A percentile compares a stretch with the other conserved stretches of the same genome.
phyloP scores from a whole-genome alignment of 2,113 vertebrate genomes.

The Hypanus sabinus region DNA sequence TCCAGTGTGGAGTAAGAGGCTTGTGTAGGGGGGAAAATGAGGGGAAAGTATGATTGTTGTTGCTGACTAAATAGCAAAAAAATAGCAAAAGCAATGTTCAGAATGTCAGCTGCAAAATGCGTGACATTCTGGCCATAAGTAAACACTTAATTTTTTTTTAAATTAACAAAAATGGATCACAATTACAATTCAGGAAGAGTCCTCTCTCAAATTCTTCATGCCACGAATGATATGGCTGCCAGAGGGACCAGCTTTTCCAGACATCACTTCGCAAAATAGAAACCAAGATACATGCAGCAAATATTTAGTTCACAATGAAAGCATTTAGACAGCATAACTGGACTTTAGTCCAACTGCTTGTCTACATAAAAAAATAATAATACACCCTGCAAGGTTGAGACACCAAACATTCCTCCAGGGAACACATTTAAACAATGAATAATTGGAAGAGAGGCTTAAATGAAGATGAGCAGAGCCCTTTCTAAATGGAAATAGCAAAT shows the following conservation, averaged over 20 bases:
- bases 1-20: not conserved
- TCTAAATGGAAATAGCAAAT: not conserved
- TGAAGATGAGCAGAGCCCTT: not conserved
- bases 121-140: not conserved
- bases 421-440: not conserved
- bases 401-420: no score
- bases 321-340: not conserved
- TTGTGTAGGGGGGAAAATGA: not conserved
- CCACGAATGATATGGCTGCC: not conserved
- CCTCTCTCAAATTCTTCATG: not conserved
- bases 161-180: not conserved
- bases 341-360: not conserved
- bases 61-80: not conserved
- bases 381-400: not conserved
- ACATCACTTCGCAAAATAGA: not conserved
- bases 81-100: not conserved
- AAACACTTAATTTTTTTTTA: not conserved
- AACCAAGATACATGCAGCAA: not conserved
- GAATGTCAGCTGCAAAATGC: not conserved
- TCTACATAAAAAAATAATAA: constrained; percentile 1
- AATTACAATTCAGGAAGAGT: not conserved
- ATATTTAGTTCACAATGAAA: constrained; percentile 6
- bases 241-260: not conserved
- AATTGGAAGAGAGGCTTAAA: not conserved
- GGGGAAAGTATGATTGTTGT: not conserved